These are phyloP conservation scores for Acronicta aceris DNA, from an alignment of 2,888 invertebrate genomes.

Conservation along the genomic window DNA sequence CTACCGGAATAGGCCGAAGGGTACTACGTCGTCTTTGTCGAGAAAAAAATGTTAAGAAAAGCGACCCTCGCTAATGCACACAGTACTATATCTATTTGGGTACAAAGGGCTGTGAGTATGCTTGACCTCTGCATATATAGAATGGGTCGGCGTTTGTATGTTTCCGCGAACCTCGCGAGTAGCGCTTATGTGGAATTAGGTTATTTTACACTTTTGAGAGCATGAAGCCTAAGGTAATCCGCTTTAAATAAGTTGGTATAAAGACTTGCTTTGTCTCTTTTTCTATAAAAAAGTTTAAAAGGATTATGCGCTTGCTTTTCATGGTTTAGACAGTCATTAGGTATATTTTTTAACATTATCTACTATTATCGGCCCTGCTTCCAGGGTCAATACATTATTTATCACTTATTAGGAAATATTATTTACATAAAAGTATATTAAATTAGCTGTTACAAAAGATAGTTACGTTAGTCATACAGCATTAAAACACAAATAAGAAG, in stretches of 20 bases:
- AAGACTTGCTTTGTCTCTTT: conserved; percentile 34
- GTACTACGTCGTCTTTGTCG: conserved; percentile 67
- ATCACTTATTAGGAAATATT: background rate
- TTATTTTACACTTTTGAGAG: conserved; percentile 55
- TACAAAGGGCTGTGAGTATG: conserved; percentile 79
- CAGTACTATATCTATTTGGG: conserved; percentile 81
- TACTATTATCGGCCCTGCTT: conserved; percentile 9
- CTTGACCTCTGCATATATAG: conserved; percentile 79
- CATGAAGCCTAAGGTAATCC: conserved; percentile 50
- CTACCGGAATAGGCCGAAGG: conserved; percentile 71
- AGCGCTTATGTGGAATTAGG: conserved; percentile 49
- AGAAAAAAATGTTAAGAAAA: conserved; percentile 75
- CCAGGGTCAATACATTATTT: conserved; percentile 1
- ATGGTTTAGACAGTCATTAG: background rate
- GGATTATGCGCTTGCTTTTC: conserved; percentile 25
- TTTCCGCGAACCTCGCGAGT: conserved; percentile 38
- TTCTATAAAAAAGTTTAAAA: conserved; percentile 29
- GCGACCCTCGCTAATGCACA: conserved; percentile 84
- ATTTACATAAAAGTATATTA: too few relatives aligned
- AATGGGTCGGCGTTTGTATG: conserved; percentile 49
- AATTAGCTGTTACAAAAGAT: too few relatives aligned
- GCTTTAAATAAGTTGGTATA: conserved; percentile 33
- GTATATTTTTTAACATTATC: conserved; percentile 1
- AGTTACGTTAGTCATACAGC: too few relatives aligned
- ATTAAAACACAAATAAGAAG: too few relatives aligned